Evolutionary conservation across 2,888 invertebrate genomes (phyloP).

Genomic region (Protophormia terraenovae): DNA sequence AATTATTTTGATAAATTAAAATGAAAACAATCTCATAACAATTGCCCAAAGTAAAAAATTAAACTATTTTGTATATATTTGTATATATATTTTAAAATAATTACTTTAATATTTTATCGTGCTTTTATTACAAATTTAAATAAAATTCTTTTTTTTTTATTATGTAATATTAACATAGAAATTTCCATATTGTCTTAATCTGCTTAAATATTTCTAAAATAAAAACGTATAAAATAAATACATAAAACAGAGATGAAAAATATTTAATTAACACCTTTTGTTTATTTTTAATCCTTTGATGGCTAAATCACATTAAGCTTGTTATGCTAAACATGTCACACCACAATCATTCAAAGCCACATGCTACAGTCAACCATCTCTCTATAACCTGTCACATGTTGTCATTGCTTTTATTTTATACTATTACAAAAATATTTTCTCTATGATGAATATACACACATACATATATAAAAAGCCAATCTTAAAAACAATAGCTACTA

Average conservation of each 20-base stretch:
- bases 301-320: conserved; percentile 66
- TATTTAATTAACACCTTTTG: conserved; percentile 68
- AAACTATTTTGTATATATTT: too few relatives aligned
- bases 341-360: conserved; percentile 16
- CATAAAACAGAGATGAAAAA: conserved; percentile 47
- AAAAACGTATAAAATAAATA: conserved; percentile 16
- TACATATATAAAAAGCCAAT: not conserved
- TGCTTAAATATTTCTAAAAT: conserved; percentile 23
- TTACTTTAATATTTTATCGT: conserved; percentile 7
- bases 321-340: conserved; percentile 62
- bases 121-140: conserved; percentile 38
- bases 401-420: conserved; percentile 40
- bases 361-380: not conserved
- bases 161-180: conserved; percentile 48
- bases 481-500: conserved; percentile 15
- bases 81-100: not conserved
- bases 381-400: conserved; percentile 31
- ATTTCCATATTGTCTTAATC: conserved; percentile 47
- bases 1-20: not conserved
- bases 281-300: conserved; percentile 68
- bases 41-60: conserved; percentile 7
- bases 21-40: conserved; percentile 19
- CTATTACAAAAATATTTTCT: conserved; percentile 18
- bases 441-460: not conserved
- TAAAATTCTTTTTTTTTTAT: conserved; percentile 27